Conservation (phyloP, 2,888 invertebrate genomes). For the Drosophila acutilabella region DNA sequence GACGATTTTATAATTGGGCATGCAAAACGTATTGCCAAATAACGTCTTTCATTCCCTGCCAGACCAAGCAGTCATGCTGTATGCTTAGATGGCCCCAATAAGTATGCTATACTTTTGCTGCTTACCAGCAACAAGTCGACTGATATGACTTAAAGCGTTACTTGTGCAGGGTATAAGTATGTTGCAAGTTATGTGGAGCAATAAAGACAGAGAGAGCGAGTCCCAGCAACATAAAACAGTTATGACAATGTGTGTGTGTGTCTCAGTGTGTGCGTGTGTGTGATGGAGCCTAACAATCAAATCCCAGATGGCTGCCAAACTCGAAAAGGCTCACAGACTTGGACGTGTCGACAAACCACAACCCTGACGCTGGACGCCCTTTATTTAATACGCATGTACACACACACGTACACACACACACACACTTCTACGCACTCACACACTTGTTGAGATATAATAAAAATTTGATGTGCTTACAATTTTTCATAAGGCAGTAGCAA, state of each 20-base stretch:
- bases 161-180: conserved; percentile 28
- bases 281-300: conserved; percentile 53
- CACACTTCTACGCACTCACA: conserved; percentile 13
- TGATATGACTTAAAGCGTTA: neutral
- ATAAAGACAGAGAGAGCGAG: conserved; percentile 25
- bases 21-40: conserved; percentile 17
- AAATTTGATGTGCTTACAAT: conserved; percentile 73
- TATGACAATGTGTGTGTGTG: conserved; percentile 2
- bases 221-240: conserved; percentile 44
- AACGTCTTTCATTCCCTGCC: neutral
- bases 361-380: conserved; percentile 14
- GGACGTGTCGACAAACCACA: conserved; percentile 47
- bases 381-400: conserved; percentile 20
- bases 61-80: conserved; percentile 1
- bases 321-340: conserved; percentile 24
- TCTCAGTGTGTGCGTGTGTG: conserved; percentile 12
- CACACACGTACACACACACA: conserved; percentile 5
- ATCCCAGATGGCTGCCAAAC: conserved; percentile 50
- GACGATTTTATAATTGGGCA: conserved; percentile 54
- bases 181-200: conserved; percentile 29
- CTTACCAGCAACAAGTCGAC: neutral
- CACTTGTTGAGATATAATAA: conserved; percentile 65
- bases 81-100: neutral
- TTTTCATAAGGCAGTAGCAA: conserved; percentile 62
- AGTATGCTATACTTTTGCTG: neutral